Conservation (phyloP, 2,888 invertebrate genomes). For the Hipparchia semele region DNA sequence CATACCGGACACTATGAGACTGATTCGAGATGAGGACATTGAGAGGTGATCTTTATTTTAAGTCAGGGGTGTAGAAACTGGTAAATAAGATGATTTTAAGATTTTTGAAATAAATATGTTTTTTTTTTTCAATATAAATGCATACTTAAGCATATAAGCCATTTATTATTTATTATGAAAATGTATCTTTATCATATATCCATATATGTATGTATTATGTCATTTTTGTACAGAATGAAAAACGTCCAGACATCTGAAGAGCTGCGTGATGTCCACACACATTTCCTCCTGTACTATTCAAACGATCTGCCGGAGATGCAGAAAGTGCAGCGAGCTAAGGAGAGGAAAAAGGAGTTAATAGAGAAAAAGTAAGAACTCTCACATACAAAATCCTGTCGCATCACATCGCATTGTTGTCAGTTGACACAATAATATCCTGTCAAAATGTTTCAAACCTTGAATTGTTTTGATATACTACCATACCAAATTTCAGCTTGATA, state of each 20-base stretch:
- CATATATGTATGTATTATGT: not conserved
- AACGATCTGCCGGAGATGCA: conserved; percentile 93
- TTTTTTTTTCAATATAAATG: not conserved
- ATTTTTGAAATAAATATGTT: not conserved
- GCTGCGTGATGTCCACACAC: conserved; percentile 95
- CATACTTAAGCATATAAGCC: no score
- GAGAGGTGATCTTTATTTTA: conserved; percentile 79
- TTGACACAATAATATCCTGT: no score
- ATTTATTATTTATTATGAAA: no score
- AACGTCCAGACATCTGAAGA: conserved; percentile 94
- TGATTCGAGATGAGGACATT: conserved; percentile 93
- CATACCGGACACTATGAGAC: conserved; percentile 90
- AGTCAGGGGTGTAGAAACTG: not conserved
- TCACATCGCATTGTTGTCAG: no score
- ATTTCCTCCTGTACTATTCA: conserved; percentile 96
- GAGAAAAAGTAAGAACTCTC: conserved; percentile 72
- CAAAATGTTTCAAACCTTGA: no score
- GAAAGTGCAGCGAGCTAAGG: conserved; percentile 86
- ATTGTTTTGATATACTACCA: no score
- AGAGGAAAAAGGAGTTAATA: conserved; percentile 84
- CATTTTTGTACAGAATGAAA: conserved; percentile 76
- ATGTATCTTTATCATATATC: no score
- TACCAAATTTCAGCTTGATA: not conserved
- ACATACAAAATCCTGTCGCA: no score
- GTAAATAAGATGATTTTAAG: not conserved